These are phyloP conservation scores for Porites divaricata DNA, from an alignment of 92 coral and sea anemone genomes.

Conservation along the genomic window DNA sequence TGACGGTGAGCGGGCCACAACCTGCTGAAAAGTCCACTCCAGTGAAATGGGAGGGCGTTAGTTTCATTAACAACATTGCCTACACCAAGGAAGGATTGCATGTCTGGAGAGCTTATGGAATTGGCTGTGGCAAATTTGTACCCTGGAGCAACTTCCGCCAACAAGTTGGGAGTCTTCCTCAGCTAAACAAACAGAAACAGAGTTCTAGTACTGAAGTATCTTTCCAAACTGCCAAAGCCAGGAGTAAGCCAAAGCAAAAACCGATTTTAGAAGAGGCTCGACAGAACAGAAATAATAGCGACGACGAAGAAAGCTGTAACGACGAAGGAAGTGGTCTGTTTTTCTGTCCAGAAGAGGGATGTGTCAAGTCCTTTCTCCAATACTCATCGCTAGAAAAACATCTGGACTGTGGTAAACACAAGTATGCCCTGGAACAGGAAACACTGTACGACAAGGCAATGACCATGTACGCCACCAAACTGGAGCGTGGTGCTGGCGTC, in stretches of 20 bases:
- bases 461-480: slow-evolving; percentile 48
- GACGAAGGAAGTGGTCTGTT: slow-evolving; percentile 34
- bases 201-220: neutral
- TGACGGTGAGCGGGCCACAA: slow-evolving; percentile 26
- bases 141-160: too few relatives aligned
- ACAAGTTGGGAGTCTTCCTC: too few relatives aligned
- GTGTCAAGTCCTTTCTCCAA: slow-evolving; percentile 49
- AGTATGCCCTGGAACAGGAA: slow-evolving; percentile 55
- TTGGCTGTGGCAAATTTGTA: neutral
- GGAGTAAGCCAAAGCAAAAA: neutral
- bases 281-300: neutral
- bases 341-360: slow-evolving; percentile 55
- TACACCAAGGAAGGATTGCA: slow-evolving; percentile 22
- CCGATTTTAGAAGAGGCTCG: neutral
- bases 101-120: slow-evolving; percentile 23
- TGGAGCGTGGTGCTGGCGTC: slow-evolving; percentile 49
- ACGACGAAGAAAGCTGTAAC: too few relatives aligned
- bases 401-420: slow-evolving; percentile 60
- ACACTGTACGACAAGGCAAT: slow-evolving; percentile 63
- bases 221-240: neutral
- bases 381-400: slow-evolving; percentile 51
- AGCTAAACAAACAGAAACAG: neutral
- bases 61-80: slow-evolving; percentile 33
- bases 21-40: neutral
- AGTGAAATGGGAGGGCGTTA: slow-evolving; percentile 45